Percentiles rank a stretch among this genome's conserved stretches.
Evolutionary conservation across 23 tunicate species (phyloP).

Genomic region (Diplosoma virens): DNA sequence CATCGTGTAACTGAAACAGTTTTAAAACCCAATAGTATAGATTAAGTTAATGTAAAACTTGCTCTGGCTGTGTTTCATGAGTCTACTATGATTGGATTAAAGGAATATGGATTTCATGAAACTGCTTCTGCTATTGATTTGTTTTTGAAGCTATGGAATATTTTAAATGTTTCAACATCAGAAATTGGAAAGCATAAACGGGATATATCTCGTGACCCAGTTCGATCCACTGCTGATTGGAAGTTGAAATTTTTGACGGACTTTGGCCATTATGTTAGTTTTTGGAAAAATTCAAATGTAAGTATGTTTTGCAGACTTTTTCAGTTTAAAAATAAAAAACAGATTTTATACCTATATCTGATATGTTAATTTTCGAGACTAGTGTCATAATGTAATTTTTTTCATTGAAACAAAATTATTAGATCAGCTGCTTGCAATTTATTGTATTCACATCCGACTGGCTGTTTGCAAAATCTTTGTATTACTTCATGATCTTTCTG

Average conservation of each 20-base stretch:
- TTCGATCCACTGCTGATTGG: not conserved
- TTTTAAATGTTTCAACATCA: not conserved
- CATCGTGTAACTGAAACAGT: not conserved
- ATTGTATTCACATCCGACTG: not conserved
- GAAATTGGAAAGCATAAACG: not conserved
- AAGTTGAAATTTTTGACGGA: not conserved
- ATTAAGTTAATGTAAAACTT: not conserved
- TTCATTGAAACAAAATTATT: not conserved
- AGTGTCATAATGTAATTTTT: too few species aligned
- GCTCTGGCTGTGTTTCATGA: not conserved
- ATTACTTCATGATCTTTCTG: too few species aligned
- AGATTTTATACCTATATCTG: too few species aligned
- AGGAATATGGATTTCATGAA: not conserved
- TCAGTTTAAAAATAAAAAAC: too few species aligned
- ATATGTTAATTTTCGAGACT: too few species aligned
- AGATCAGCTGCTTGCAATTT: not conserved
- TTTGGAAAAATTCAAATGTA: not conserved
- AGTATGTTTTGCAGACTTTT: not conserved
- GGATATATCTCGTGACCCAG: not conserved
- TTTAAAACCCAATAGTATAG: not conserved
- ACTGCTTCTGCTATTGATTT: not conserved
- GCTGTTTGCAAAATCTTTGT: too few species aligned
- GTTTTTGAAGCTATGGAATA: not conserved
- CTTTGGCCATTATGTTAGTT: not conserved
- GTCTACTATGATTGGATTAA: not conserved